Base-by-base conservation (phyloP, 1,140 invertebrate genomes). In the Drosophila rhopaloa region DNA sequence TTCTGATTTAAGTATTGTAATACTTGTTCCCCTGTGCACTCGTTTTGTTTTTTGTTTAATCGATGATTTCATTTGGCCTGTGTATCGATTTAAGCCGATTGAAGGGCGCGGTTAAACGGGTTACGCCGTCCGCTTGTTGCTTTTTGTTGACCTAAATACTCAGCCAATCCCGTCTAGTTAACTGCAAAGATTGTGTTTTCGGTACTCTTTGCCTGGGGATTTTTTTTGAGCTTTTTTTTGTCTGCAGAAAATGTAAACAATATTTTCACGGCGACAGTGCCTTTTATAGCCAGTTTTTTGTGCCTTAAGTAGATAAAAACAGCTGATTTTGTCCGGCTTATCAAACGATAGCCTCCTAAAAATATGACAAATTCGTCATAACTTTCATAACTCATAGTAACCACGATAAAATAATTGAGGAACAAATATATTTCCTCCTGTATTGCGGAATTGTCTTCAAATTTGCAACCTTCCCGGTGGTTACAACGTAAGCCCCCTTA, bases 101-200 rank as follows among this genome's bases (percentile, higher is more conserved):
- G 71, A 79, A 86, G 76, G 83, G 83, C 79, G 79, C 83, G 83
- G 83, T 72, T 86, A 57, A 43, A 51, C 13, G 41, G 38, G 53
- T 48, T 58, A 40, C 24, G 55, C 40, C 53, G 19, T 35, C 38
- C 38, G 71, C 72, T 75, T 75, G 59, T 73, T 66, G 67, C 48
- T 55, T 32, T 54, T 53, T 40, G 47, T 66, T 86, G 83, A 88
- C 82, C 83, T 55, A 81, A 75, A 82, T 88, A 62, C 41, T 24
- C 37, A 14, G 32, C 35, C 29, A 29, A n/a, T 46, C 54, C 61
- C 61, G 40, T 16, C 59, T 5, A 57, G 50, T 29, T 70, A 63
- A 53, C 58, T 66, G 35, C 14, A 24, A 24, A 60, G 62, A 81
- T 74, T 70, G 48, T 40, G 37, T 29, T 55, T 54, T 61, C 47